Conservation (phyloP, 2,797 vertebrate genomes). For the Gymnoscopelus braueri region DNA sequence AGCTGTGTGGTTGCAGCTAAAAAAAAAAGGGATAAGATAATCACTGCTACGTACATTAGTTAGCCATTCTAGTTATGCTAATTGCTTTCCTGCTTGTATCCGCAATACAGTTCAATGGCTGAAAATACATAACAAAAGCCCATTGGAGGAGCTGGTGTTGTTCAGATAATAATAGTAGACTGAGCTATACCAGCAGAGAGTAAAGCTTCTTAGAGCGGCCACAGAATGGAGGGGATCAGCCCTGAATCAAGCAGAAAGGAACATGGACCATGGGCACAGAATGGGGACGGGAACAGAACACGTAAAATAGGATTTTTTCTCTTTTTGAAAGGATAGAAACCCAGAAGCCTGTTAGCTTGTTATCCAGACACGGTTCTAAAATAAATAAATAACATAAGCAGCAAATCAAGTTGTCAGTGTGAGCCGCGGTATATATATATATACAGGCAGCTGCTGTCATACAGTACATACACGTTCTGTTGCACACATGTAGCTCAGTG, state of each 20-base stretch:
- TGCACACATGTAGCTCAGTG: too few species aligned
- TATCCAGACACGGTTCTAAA: constrained; percentile 10
- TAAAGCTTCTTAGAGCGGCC: constrained; percentile 27
- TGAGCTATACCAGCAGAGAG: neutral
- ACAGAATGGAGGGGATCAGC: constrained; percentile 12
- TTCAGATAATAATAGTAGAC: constrained; percentile 10
- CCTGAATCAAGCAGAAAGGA: neutral
- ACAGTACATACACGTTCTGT: too few species aligned
- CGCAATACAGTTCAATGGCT: constrained; percentile 9
- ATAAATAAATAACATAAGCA: neutral
- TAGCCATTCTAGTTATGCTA: neutral
- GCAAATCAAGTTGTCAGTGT: constrained; percentile 14
- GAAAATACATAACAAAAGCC: neutral
- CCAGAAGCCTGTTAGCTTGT: constrained; percentile 17
- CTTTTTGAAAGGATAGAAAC: constrained; percentile 5
- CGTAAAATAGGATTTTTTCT: neutral
- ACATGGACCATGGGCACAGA: neutral
- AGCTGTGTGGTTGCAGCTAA: neutral
- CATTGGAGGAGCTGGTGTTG: constrained; percentile 10
- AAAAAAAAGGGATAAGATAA: constrained; percentile 1
- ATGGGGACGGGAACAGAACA: constrained; percentile 1
- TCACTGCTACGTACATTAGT: neutral
- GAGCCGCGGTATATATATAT: neutral
- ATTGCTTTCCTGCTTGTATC: neutral
- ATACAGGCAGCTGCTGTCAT: too few species aligned